phyloP scores from a whole-genome alignment of 2,888 invertebrate genomes.

The Drosophila neonasuta region DNA sequence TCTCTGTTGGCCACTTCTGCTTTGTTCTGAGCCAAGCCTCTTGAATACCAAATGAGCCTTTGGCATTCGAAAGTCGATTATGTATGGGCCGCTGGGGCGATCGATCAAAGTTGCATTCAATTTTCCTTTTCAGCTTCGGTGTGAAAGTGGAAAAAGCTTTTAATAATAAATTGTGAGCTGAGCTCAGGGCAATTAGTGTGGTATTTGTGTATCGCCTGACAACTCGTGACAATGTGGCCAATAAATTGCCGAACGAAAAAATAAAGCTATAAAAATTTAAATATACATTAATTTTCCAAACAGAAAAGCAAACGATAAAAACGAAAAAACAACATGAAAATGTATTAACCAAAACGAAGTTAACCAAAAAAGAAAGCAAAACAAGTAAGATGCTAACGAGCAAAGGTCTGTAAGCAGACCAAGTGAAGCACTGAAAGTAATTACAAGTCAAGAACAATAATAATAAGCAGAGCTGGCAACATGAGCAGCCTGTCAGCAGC shows the following conservation, averaged over 20 bases:
- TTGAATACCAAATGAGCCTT: constrained; percentile 52
- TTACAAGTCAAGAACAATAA: constrained; percentile 68
- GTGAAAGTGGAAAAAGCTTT: constrained; percentile 45
- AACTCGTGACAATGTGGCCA: constrained; percentile 46
- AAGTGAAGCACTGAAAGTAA: constrained; percentile 55
- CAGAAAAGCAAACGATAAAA: constrained; percentile 14
- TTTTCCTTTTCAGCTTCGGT: constrained; percentile 44
- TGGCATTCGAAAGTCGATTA: constrained; percentile 39
- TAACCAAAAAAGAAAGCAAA: constrained; percentile 13
- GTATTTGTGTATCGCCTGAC: constrained; percentile 25
- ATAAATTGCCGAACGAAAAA: constrained; percentile 33
- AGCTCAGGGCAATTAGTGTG: constrained; percentile 32
- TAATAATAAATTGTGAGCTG: constrained; percentile 28
- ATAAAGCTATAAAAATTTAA: constrained; percentile 39
- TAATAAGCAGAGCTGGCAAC: constrained; percentile 59
- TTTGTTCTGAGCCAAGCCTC: constrained; percentile 34
- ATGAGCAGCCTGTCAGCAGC: constrained; percentile 70
- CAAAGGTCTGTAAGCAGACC: constrained; percentile 22
- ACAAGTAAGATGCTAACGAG: constrained; percentile 50
- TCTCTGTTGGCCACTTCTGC: constrained; percentile 23
- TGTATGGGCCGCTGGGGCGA: constrained; percentile 10
- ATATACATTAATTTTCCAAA: constrained; percentile 24
- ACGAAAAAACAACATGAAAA: constrained; percentile 29
- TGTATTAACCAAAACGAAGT: constrained; percentile 36
- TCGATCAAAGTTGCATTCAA: constrained; percentile 49